Evolutionary conservation across 2,113 vertebrate species (phyloP).

Genomic region (Argyrosomus japonicus): DNA sequence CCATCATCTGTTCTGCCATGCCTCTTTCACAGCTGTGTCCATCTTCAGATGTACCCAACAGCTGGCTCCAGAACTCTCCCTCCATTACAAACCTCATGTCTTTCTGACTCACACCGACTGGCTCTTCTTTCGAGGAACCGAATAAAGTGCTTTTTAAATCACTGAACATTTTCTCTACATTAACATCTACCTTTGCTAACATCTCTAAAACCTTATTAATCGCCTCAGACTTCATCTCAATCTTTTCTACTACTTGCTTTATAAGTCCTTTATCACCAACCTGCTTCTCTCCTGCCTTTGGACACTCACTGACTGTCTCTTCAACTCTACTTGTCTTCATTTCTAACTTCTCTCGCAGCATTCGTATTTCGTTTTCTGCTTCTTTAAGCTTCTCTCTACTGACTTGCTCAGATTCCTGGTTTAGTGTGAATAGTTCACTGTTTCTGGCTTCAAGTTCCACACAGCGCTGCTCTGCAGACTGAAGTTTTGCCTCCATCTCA

Average conservation of each 20-base stretch:
- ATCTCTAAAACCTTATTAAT: constrained; percentile 77
- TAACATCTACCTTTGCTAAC: constrained; percentile 72
- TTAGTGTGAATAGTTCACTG: constrained; percentile 63
- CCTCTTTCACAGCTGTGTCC: constrained; percentile 40
- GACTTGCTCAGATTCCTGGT: constrained; percentile 65
- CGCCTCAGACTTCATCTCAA: constrained; percentile 78
- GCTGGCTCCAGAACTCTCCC: constrained; percentile 79
- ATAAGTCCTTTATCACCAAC: constrained; percentile 65
- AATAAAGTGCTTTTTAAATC: constrained; percentile 76
- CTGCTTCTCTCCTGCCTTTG: constrained; percentile 54
- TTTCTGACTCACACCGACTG: constrained; percentile 46
- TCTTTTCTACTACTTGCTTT: constrained; percentile 77
- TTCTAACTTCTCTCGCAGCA: constrained; percentile 66
- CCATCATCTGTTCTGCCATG: constrained; percentile 69
- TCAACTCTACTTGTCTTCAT: constrained; percentile 30
- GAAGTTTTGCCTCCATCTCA: constrained; percentile 72
- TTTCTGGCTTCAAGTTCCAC: constrained; percentile 75
- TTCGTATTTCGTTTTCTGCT: constrained; percentile 71
- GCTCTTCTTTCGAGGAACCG: constrained; percentile 52
- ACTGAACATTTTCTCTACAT: constrained; percentile 63
- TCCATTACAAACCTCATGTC: constrained; percentile 72
- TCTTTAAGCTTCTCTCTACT: constrained; percentile 62
- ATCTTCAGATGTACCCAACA: constrained; percentile 61
- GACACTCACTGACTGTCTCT: constrained; percentile 37
- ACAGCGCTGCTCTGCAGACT: constrained; percentile 63